Base-by-base conservation (phyloP, 2,797 vertebrate genomes). In the Trachops cirrhosus region DNA sequence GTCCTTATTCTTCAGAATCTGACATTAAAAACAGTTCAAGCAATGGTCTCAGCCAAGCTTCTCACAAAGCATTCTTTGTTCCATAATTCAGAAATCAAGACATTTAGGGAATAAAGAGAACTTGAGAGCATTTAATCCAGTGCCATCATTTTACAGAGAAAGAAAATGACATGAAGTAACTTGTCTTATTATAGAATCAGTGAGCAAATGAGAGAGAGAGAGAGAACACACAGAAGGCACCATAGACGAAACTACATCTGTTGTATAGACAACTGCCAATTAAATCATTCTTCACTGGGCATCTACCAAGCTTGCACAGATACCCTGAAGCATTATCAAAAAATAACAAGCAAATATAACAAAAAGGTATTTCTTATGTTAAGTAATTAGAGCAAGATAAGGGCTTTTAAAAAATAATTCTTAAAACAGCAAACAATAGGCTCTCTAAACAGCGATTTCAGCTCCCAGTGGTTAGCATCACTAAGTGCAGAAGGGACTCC, bases 31-130 rank as follows among this genome's bases (percentile, higher is more conserved):
- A 22, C 4, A 18, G 9, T 41, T 44, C 34, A 54, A 89, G 86
- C 12, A 86, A 21, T 71, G 34, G 1, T 83, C 18, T 26, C 24
- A 70, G 37, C 29, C 52, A 92, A 87, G 9, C 9, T 57, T 39
- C 34, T 73, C 29, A 79, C 41, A 94, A 77, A 91, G 7, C 39
- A 39, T 80, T 74, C 46, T 77, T 96, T 92, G 46, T 89, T 92
- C 46, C 71, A 37, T 79, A 46, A 62, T 29, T 21, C 57, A 41
- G 21, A 90, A 78, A 39, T 83, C 44, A 74, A 37, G 67, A 32
- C 19, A 29, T 77, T 88, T 10, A 54, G 14, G n/a, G 44, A 57
- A 9, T 32, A 32, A 54, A 54, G 19, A 48, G n/a, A 91, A 89
- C 11, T 89, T 93, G n/a, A 83, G 54, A 83, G 29, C 34, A 59